Evolutionary conservation across 2,113 vertebrate species (phyloP).

Genomic region (Phalacrocorax aristotelis): DNA sequence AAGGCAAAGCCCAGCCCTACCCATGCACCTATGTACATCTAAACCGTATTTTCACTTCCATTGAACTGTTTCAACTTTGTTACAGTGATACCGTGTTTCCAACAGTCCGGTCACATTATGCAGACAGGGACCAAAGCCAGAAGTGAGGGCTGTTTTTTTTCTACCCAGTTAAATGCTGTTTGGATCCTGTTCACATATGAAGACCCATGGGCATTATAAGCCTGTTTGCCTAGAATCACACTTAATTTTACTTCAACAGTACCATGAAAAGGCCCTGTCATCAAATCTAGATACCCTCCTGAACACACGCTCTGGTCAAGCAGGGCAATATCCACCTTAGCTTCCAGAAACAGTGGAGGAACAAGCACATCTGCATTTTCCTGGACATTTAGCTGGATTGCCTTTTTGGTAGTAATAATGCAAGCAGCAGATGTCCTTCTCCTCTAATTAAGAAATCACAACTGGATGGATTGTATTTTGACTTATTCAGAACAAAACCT

Average conservation of each 20-base stretch:
- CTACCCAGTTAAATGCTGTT: neutral
- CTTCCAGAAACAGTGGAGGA: constrained; percentile 59
- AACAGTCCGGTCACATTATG: neutral
- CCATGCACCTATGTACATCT: neutral
- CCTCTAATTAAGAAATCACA: constrained; percentile 34
- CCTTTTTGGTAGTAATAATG: constrained; percentile 67
- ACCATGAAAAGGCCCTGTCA: constrained; percentile 17
- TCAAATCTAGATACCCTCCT: neutral
- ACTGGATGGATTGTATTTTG: constrained; percentile 53
- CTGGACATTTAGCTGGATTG: neutral
- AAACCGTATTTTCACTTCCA: neutral
- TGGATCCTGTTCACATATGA: neutral
- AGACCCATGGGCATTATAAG: neutral
- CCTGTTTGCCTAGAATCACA: neutral
- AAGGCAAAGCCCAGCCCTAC: constrained; percentile 46
- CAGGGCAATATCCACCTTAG: constrained; percentile 61
- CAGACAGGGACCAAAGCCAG: neutral
- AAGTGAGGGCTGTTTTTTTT: neutral
- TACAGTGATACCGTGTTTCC: neutral
- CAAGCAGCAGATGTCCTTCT: constrained; percentile 50
- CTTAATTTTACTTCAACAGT: constrained; percentile 6
- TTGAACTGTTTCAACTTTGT: neutral
- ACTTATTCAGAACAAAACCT: constrained; percentile 16
- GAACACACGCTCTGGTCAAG: constrained; percentile 50
- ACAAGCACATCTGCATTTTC: constrained; percentile 39